Conservation (phyloP, 2,888 invertebrate species). For the Cephus nigrinus region DNA sequence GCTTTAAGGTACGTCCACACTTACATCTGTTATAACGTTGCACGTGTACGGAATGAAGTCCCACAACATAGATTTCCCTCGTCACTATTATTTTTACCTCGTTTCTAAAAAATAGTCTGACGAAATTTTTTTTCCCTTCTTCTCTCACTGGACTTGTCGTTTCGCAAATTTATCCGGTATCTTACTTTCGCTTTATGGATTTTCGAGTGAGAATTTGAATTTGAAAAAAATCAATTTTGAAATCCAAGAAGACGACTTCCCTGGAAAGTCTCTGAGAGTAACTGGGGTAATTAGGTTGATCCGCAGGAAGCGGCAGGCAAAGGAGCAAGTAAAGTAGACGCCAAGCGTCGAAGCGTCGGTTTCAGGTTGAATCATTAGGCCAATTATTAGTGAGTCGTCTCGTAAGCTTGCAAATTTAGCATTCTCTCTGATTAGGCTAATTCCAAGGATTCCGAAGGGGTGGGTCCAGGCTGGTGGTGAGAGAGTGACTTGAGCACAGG, state of each 20-base stretch:
- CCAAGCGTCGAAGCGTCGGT: neutral
- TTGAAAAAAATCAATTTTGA: neutral
- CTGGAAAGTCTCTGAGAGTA: neutral
- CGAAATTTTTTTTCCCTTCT: rapidly evolving
- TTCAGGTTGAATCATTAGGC: neutral
- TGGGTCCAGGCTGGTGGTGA: neutral
- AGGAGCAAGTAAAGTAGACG: neutral
- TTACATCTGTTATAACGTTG: neutral
- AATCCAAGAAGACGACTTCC: neutral
- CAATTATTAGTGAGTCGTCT: neutral
- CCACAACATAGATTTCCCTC: neutral
- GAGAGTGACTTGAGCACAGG: neutral
- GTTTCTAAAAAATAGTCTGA: neutral
- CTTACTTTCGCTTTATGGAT: too few species aligned
- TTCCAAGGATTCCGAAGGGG: neutral
- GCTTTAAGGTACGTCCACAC: neutral
- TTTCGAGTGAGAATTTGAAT: too few species aligned
- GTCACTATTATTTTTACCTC: neutral
- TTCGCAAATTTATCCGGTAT: neutral
- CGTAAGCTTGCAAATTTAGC: neutral
- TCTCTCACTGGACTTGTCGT: neutral
- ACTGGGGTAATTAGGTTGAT: neutral
- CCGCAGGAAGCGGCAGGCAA: neutral
- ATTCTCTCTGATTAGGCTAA: neutral
- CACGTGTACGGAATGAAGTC: neutral